Evolutionary conservation across 2,113 vertebrate species (phyloP), one percentile per base, ranked within the genome.

Genomic region (Saccopteryx leptura): DNA sequence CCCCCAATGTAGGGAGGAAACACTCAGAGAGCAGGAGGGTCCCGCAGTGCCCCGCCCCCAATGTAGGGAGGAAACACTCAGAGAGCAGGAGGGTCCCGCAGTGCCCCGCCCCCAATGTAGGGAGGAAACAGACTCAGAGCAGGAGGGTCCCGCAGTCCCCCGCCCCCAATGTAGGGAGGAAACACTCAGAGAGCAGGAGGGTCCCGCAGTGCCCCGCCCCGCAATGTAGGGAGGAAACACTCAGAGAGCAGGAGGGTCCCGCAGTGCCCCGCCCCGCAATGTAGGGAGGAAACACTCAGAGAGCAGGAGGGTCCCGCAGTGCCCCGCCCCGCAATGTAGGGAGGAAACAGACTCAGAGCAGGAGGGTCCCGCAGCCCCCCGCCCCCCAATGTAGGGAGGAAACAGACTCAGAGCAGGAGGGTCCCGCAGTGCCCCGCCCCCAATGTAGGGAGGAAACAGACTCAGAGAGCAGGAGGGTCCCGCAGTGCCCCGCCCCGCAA

Each of bases 281-380:
- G 6, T 5, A 39, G 39, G 39, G 39, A 39, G 39, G 39, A 39
- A 39, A 46, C 80, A 24, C 79, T 33, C 14, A 0, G 46, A 26
- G 54, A 58, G 10, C 17, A 14, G 17, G 56, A 48, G 63, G 28
- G 50, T 18, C 61, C 33, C 31, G 1, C 39, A 6, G 11, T 23
- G 5, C 12, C 21, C 33, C 5, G 0, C 54, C 26, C 66, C 7
- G 6, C 12, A 26, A 24, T 5, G 88, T 0, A 33, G 17, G 60
- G 61, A 56, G 39, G 39, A 39, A 39, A 39, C 39, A 46, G 90
- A 24, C 79, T 33, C 14, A 0, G 46, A 26, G 54, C 17, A 14
- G 17, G 56, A 48, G 63, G 28, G 50, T 18, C 61, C 33, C 39
- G 1, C 39, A 6, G 11, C 23, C 5, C 12, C 63, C 31, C 39